phyloP scores from a whole-genome alignment of 2,888 invertebrate species.

The Leptinotarsa rubiginosa region DNA sequence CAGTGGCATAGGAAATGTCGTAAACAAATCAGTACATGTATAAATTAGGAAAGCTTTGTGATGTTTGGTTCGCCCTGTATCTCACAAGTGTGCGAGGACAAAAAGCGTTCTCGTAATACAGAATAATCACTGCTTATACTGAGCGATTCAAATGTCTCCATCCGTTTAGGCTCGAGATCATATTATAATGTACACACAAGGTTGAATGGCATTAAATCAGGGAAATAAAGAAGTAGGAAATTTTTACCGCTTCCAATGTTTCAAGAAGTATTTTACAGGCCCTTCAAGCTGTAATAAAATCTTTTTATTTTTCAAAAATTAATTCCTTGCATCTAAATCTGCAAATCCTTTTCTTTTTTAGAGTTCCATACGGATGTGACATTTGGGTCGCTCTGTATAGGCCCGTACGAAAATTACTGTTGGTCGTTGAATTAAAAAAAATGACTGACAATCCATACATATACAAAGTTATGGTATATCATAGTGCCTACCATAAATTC shows the following conservation, averaged over 20 bases:
- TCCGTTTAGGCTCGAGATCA: not conserved
- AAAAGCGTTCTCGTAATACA: conserved; percentile 1
- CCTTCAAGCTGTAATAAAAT: not conserved
- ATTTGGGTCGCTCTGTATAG: conserved; percentile 25
- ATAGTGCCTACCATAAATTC: conserved; percentile 45
- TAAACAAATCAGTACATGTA: not conserved
- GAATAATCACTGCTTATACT: not conserved
- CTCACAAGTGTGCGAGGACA: not conserved
- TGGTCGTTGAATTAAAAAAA: conserved; percentile 32
- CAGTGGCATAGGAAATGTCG: conserved; percentile 1
- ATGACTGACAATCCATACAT: conserved; percentile 42
- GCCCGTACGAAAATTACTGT: conserved; percentile 34
- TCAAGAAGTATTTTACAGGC: not conserved
- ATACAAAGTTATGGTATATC: conserved; percentile 45
- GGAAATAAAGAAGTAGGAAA: too few relatives aligned
- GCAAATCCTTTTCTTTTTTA: not conserved
- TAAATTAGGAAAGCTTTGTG: not conserved
- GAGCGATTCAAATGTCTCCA: not conserved
- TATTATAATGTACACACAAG: not conserved
- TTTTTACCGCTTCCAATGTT: too few relatives aligned
- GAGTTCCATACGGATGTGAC: not conserved
- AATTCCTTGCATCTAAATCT: not conserved
- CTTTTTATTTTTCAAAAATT: not conserved
- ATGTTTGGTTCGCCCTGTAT: conserved; percentile 12
- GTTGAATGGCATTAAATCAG: too few relatives aligned